phyloP scores from a whole-genome alignment of 2,888 invertebrate genomes.

The Seira musarum region DNA sequence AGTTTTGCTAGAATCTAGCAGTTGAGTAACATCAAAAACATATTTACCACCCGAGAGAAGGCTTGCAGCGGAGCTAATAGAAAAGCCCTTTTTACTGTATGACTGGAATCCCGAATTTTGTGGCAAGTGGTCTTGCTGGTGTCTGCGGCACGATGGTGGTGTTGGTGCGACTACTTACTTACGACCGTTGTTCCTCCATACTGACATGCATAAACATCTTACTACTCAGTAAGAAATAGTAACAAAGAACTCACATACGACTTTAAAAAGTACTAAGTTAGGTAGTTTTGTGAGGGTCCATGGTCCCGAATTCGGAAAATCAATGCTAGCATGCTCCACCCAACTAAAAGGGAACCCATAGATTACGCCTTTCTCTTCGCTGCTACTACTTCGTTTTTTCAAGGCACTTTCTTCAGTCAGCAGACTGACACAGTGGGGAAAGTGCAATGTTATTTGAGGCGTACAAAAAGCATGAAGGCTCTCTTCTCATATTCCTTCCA shows the following conservation, averaged over 20 bases:
- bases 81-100: slow-evolving; percentile 29
- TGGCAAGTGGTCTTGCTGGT: slow-evolving; percentile 24
- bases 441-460: not conserved
- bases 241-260: slow-evolving; percentile 2
- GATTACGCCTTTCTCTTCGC: slow-evolving; percentile 16
- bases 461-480: not conserved
- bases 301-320: slow-evolving; percentile 58
- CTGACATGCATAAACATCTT: slow-evolving; percentile 12
- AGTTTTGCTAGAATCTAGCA: slow-evolving; percentile 6
- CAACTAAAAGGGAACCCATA: slow-evolving; percentile 35
- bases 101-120: slow-evolving; percentile 40
- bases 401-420: slow-evolving; percentile 8
- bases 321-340: slow-evolving; percentile 59
- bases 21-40: slow-evolving; percentile 12
- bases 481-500: not conserved
- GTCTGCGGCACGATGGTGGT: slow-evolving; percentile 15
- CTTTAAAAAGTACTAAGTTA: not conserved
- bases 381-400: not conserved
- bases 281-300: slow-evolving; percentile 24
- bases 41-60: slow-evolving; percentile 14
- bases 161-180: slow-evolving; percentile 27
- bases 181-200: not conserved
- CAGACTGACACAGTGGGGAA: not conserved
- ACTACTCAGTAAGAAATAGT: not conserved
- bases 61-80: slow-evolving; percentile 20